Evolutionary conservation across 2,888 invertebrate species (phyloP), one percentile per base, ranked within the genome.

Genomic region (Latrodectus elegans): DNA sequence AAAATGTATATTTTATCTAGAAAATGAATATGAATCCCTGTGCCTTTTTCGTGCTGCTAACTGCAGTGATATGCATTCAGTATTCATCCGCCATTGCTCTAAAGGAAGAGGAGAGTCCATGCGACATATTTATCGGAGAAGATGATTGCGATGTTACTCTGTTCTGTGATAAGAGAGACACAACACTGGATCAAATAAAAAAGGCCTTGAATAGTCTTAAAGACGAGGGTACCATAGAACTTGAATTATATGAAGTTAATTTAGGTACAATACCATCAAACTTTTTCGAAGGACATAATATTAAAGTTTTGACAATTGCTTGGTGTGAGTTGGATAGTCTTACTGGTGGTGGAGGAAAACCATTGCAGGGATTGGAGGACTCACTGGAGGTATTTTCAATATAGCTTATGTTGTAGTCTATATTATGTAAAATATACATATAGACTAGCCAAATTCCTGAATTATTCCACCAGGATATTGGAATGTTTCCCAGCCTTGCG

Each of bases 271-370:
- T 68, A 22, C 67, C 67, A 8, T 68, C 67, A 1, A 11, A 68
- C 17, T 68, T 68, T 17, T 68, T 68, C 26, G 22, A 26, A 9
- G 72, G 72, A n/a, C 72, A 51, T n/a, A 14, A 52, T 15, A 72
- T 72, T 51, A 49, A 52, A 49, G 38, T 38, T 38, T 26, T 77
- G 9, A 60, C 49, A 4, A 77, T 77, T 11, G 1, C n/a, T 51
- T 49, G 52, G 10, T 65, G 77, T 51, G 77, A 65, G 11, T 11
- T 77, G 9, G 52, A 67, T 6, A 67, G 67, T 12, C 60, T 77
- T 49, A 52, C 67, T 14, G 67, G 49, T 51, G 67, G 67, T 12
- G 22, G 73, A 11, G n/a, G 38, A 67, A 65, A 38, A 17, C 12
- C 52, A 0, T 17, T 77, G 6, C 15, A 8, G 10, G 77, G 77